These are phyloP conservation scores for Gortyna flavago DNA, from an alignment of 2,888 invertebrate genomes.

Conservation along the genomic window DNA sequence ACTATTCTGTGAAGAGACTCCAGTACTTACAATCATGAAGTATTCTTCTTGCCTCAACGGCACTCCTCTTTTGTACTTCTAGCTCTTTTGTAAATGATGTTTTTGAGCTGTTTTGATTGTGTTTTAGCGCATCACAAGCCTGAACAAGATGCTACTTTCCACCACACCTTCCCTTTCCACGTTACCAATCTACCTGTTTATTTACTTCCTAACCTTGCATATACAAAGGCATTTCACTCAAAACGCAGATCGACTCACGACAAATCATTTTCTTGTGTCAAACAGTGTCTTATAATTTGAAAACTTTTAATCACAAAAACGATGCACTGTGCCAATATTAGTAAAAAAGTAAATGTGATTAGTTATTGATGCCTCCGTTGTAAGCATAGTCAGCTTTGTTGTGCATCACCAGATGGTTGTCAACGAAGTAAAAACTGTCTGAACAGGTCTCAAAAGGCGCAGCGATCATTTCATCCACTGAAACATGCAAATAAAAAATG, in stretches of 20 bases:
- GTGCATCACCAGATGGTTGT: slow-evolving; percentile 99
- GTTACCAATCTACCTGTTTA: not conserved
- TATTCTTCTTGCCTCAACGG: not conserved
- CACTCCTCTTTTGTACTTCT: slow-evolving; percentile 17
- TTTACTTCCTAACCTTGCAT: slow-evolving; percentile 15
- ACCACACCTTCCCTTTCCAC: not conserved
- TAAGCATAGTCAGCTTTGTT: slow-evolving; percentile 99
- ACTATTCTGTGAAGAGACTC: slow-evolving; percentile 13
- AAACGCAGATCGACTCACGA: slow-evolving; percentile 37
- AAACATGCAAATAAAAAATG: slow-evolving; percentile 73
- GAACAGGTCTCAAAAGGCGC: slow-evolving; percentile 99
- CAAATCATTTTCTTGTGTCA: slow-evolving; percentile 53
- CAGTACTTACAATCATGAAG: not conserved
- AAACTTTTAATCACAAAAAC: slow-evolving; percentile 56
- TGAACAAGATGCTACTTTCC: not conserved
- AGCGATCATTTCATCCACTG: slow-evolving; percentile 99
- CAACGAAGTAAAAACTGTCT: slow-evolving; percentile 99
- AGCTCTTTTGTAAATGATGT: not conserved
- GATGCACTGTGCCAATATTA: slow-evolving; percentile 68
- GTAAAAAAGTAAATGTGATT: slow-evolving; percentile 51
- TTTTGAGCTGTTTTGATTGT: slow-evolving; percentile 12
- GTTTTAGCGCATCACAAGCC: not conserved
- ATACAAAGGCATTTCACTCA: slow-evolving; percentile 20
- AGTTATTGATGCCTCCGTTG: slow-evolving; percentile 93
- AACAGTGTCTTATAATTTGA: slow-evolving; percentile 57